These are phyloP conservation scores for Sternarchorhynchus goeldii DNA, from an alignment of 2,797 vertebrate species.

Conservation along the genomic window DNA sequence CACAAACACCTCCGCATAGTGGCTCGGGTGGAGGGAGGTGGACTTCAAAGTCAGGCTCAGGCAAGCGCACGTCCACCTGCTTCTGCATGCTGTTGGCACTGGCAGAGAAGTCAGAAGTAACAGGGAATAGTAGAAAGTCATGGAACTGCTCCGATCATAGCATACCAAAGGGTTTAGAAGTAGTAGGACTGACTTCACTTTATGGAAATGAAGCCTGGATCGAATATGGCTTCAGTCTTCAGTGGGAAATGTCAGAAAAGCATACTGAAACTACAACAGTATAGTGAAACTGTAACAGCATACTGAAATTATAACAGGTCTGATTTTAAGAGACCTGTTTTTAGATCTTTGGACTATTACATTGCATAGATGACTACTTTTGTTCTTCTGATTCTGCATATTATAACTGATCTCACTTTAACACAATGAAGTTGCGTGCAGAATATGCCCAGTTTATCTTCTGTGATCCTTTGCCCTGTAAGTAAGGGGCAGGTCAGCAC, in stretches of 20 bases:
- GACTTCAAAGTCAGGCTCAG: conserved; percentile 83
- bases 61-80: conserved; percentile 95
- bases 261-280: too few species aligned
- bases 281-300: too few species aligned
- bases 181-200: not conserved
- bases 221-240: not conserved
- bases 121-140: not conserved
- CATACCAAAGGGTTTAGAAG: not conserved
- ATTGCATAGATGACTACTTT: too few species aligned
- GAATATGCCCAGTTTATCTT: not conserved
- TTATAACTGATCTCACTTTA: not conserved
- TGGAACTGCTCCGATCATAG: not conserved
- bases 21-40: conserved; percentile 64
- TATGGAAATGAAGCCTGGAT: not conserved
- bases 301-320: too few species aligned
- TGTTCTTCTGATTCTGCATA: too few species aligned
- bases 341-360: too few species aligned
- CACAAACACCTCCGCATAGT: conserved; percentile 78
- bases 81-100: conserved; percentile 82
- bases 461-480: conserved; percentile 6
- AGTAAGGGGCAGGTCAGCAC: not conserved
- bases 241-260: too few species aligned
- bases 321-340: too few species aligned
- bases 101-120: conserved; percentile 2
- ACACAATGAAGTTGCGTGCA: not conserved